A percentile compares a stretch with the other conserved stretches of the same genome.
phyloP scores from a whole-genome alignment of 2,797 vertebrate genomes.

The Lutjanus campechanus region DNA sequence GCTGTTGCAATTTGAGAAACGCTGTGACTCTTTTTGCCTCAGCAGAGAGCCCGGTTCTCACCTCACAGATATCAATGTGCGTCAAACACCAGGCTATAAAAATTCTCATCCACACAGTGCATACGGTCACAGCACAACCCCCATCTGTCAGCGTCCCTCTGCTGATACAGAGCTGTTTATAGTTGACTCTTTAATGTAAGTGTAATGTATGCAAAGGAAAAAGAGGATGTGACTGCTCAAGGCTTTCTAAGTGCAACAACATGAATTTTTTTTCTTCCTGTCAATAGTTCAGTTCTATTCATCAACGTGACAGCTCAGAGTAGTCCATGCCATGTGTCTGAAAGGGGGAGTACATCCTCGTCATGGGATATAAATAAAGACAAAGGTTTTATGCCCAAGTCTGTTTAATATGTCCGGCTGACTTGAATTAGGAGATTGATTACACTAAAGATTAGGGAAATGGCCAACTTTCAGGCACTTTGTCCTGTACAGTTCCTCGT shows the following conservation, averaged over 20 bases:
- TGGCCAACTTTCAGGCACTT: constrained; percentile 61
- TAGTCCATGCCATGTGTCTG: constrained; percentile 21
- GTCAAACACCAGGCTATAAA: constrained; percentile 66
- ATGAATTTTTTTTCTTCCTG: constrained; percentile 12
- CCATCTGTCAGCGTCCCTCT: constrained; percentile 28
- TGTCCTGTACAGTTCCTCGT: constrained; percentile 66
- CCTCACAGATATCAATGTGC: constrained; percentile 43
- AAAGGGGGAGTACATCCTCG: constrained; percentile 34
- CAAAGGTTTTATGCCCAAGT: constrained; percentile 47
- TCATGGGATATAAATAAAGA: constrained; percentile 60
- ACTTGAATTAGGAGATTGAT: constrained; percentile 64
- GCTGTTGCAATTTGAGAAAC: constrained; percentile 33
- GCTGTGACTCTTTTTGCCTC: constrained; percentile 44
- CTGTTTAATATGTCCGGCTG: constrained; percentile 50
- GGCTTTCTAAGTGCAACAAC: constrained; percentile 10
- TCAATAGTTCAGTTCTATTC: constrained; percentile 36
- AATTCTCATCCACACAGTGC: constrained; percentile 30
- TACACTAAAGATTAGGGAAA: constrained; percentile 60
- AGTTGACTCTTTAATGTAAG: constrained; percentile 7
- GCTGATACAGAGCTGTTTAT: constrained; percentile 45
- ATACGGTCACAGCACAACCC: constrained; percentile 17
- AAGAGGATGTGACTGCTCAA: constrained; percentile 17
- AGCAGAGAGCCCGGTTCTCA: constrained; percentile 43
- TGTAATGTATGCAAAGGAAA: constrained; percentile 24
- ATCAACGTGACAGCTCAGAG: constrained; percentile 18